These are phyloP conservation scores for Condylura cristata DNA, from an alignment of 2,113 vertebrate species.

Conservation along the genomic window DNA sequence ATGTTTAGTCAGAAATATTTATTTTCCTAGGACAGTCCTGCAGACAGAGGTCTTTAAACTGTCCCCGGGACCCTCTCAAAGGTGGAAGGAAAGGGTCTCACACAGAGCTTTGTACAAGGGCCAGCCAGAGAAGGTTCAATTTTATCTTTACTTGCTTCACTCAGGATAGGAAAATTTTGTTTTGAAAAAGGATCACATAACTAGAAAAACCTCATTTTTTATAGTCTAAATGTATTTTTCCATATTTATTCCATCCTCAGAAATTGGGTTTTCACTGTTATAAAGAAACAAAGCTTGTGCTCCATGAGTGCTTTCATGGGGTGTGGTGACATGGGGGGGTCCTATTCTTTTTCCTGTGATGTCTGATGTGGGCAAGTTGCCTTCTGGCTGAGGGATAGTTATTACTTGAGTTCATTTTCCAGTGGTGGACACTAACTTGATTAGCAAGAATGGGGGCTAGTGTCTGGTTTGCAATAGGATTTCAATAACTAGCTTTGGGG, in stretches of 20 bases:
- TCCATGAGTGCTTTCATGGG: neutral
- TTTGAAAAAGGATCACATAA: neutral
- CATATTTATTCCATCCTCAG: neutral
- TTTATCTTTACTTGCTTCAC: neutral
- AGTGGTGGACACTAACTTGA: neutral
- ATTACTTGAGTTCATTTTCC: neutral
- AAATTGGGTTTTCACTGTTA: neutral
- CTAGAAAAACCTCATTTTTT: neutral
- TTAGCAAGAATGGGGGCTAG: neutral
- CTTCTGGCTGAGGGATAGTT: neutral
- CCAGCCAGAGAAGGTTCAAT: neutral
- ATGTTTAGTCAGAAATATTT: neutral
- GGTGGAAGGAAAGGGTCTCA: neutral
- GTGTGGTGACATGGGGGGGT: accelerated
- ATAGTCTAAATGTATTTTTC: neutral
- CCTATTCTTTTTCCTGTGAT: neutral
- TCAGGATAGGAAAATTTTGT: neutral
- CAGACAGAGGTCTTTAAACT: neutral
- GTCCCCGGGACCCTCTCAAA: neutral
- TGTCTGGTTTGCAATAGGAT: neutral
- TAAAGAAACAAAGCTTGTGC: neutral
- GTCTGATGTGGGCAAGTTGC: neutral
- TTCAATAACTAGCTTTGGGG: neutral
- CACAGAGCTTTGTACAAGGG: neutral
- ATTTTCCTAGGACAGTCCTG: neutral